Percentiles rank a stretch among this genome's conserved stretches.
phyloP scores from a whole-genome alignment of 2,113 vertebrate genomes.

The Tenebrosternarchus preto region DNA sequence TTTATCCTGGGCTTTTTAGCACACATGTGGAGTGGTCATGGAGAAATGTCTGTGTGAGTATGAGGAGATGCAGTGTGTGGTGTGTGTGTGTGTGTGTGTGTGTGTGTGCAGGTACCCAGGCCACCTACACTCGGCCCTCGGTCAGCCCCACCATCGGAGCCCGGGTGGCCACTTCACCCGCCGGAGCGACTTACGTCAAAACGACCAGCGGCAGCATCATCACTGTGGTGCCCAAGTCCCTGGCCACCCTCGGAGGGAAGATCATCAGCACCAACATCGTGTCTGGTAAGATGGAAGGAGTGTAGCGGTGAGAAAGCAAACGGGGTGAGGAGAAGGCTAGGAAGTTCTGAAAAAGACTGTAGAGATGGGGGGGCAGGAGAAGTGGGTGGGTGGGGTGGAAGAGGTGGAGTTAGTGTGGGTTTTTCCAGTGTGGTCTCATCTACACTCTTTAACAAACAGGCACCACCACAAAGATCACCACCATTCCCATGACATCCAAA shows the following conservation, averaged over 20 bases:
- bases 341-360: no score
- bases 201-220: constrained; percentile 99
- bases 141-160: constrained; percentile 84
- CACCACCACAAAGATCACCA: constrained; percentile 98
- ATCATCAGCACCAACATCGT: constrained; percentile 97
- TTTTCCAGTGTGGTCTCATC: neutral
- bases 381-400: no score
- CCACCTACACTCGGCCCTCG: constrained; percentile 87
- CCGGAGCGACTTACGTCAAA: constrained; percentile 92
- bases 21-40: no score
- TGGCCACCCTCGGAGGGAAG: constrained; percentile 93
- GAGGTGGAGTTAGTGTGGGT: neutral
- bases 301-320: neutral
- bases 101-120: constrained; percentile 77
- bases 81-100: constrained; percentile 8
- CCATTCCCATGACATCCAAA: constrained; percentile 98
- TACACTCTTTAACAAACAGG: constrained; percentile 68
- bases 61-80: no score
- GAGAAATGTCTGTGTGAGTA: no score
- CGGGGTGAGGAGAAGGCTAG: neutral
- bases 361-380: no score
- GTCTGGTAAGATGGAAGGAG: constrained; percentile 78
- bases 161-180: constrained; percentile 84
- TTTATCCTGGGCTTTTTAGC: no score
- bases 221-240: constrained; percentile 94